These are phyloP conservation scores for Thumatha senex DNA, from an alignment of 2,888 invertebrate species.

Conservation along the genomic window DNA sequence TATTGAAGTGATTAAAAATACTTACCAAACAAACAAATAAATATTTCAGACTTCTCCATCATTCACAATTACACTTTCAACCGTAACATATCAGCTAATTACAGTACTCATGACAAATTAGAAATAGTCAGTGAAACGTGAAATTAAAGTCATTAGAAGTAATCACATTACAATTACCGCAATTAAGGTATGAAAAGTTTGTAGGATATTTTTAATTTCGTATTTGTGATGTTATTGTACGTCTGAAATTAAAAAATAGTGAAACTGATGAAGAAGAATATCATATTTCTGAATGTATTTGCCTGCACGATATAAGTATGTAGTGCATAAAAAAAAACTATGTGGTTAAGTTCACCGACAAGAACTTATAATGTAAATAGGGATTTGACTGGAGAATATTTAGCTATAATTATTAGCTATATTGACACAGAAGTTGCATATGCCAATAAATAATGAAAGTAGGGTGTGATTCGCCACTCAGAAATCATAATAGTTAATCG, in stretches of 20 bases:
- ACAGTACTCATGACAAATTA: not conserved
- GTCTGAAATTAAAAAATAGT: not conserved
- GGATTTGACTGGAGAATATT: too few species aligned
- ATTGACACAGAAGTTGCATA: too few species aligned
- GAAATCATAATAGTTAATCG: too few species aligned
- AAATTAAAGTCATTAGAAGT: not conserved
- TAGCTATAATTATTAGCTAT: too few species aligned
- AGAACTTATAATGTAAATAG: too few species aligned
- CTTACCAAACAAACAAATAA: constrained; percentile 3
- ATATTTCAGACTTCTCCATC: not conserved
- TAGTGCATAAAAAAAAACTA: too few species aligned
- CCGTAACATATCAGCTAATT: not conserved
- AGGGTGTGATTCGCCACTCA: too few species aligned
- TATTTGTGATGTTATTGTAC: not conserved
- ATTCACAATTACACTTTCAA: not conserved
- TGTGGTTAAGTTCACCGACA: too few species aligned
- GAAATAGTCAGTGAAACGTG: not conserved
- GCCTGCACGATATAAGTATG: too few species aligned
- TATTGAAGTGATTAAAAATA: not conserved
- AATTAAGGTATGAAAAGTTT: constrained; percentile 3
- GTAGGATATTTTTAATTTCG: not conserved
- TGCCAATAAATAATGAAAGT: too few species aligned
- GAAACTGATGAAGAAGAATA: too few species aligned
- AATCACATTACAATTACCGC: constrained; percentile 2
- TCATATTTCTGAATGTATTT: too few species aligned